Conservation (phyloP, 2,797 vertebrate species). For the Carduelis carduelis region DNA sequence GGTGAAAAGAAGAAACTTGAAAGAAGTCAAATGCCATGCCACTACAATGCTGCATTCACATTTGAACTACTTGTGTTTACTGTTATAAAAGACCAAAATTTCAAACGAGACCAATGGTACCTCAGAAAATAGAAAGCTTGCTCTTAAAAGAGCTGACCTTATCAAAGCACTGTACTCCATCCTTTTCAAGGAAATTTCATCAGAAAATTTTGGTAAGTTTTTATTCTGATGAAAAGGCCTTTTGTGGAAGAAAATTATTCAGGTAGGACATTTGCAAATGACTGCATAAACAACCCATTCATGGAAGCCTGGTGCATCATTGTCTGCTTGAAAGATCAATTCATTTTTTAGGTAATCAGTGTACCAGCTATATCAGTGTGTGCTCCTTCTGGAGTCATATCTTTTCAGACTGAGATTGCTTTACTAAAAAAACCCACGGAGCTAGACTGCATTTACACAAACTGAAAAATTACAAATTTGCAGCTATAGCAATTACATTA, state of each 20-base stretch:
- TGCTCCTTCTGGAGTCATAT: neutral
- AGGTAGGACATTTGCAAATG: neutral
- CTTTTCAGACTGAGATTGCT: neutral
- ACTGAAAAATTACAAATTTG: neutral
- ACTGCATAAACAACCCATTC: neutral
- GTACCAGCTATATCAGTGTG: neutral
- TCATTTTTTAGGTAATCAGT: neutral
- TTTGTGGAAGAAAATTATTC: neutral
- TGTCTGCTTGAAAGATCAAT: neutral
- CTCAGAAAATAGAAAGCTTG: neutral
- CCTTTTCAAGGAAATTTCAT: neutral
- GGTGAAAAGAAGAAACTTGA: neutral
- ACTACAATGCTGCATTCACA: neutral
- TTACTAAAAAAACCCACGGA: neutral
- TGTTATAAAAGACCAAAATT: neutral
- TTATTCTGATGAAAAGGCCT: neutral
- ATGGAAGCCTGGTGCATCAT: neutral
- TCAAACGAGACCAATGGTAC: neutral
- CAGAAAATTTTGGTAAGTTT: neutral
- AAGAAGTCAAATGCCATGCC: neutral
- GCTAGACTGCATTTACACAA: neutral
- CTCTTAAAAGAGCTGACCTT: neutral
- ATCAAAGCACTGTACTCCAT: neutral
- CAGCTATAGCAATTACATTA: neutral
- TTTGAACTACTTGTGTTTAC: neutral